These are phyloP conservation scores for Phrynocephalus versicolor DNA, from an alignment of 2,113 vertebrate genomes.

Conservation along the genomic window DNA sequence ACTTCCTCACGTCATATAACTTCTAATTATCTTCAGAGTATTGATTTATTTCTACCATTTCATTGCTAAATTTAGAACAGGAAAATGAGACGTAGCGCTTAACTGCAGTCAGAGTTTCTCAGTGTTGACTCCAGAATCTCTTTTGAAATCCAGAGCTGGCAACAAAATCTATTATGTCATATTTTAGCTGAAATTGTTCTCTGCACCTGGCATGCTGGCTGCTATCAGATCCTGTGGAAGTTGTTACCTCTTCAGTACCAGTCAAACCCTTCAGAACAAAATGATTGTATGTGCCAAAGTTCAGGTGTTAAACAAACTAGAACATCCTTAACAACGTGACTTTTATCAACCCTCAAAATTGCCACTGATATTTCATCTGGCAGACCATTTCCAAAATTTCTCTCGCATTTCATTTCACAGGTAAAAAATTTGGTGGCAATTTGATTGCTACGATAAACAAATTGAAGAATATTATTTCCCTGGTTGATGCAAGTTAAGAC, in stretches of 20 bases:
- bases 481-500: neutral
- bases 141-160: neutral
- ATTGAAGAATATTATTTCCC: neutral
- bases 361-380: neutral
- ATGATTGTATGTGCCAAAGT: neutral
- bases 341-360: neutral
- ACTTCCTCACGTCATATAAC: neutral
- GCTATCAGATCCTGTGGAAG: neutral
- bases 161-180: neutral
- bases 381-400: neutral
- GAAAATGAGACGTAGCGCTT: neutral
- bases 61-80: neutral
- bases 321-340: neutral
- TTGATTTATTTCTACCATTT: neutral
- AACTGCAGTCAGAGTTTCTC: neutral
- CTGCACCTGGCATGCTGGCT: neutral
- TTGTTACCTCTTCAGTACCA: neutral
- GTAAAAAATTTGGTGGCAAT: neutral
- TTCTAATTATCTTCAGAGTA: neutral
- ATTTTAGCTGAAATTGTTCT: neutral
- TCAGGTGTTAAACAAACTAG: neutral
- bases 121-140: neutral
- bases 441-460: neutral
- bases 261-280: neutral
- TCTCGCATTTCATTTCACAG: neutral